Conservation (phyloP, 2,888 invertebrate genomes). For the Drosophila algonquin region DNA sequence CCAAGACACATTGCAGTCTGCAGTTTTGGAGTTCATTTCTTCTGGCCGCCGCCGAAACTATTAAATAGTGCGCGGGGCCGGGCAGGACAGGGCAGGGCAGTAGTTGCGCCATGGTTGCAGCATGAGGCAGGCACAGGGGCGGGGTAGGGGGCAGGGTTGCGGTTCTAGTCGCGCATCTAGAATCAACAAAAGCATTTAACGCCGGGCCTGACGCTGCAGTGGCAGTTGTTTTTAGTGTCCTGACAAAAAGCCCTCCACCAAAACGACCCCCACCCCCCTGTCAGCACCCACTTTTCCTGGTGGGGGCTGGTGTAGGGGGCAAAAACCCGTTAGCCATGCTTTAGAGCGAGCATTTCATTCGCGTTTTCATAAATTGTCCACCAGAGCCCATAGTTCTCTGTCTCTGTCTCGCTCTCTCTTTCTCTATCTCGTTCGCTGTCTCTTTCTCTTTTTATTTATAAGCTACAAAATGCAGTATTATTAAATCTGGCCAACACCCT, state of each 20-base stretch:
- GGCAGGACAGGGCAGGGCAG: background rate
- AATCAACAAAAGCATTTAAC: conserved; percentile 78
- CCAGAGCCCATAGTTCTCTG: conserved; percentile 34
- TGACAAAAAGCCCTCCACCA: conserved; percentile 16
- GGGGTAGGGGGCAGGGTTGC: background rate
- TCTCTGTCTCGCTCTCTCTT: background rate
- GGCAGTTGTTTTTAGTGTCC: conserved; percentile 72
- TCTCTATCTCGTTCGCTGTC: conserved; percentile 7
- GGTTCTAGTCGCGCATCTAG: conserved; percentile 55
- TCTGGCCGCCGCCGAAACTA: conserved; percentile 61
- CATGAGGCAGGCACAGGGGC: background rate
- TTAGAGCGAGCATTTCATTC: conserved; percentile 65
- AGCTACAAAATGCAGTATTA: conserved; percentile 69
- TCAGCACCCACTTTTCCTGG: background rate
- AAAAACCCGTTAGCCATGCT: background rate
- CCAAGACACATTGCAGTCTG: conserved; percentile 73
- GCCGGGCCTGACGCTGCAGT: conserved; percentile 62
- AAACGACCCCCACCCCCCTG: conserved; percentile 3
- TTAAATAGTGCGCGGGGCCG: conserved; percentile 55
- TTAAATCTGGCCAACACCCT: conserved; percentile 55
- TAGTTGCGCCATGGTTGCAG: too few species aligned
- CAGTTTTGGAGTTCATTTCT: conserved; percentile 73
- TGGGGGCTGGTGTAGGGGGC: too few species aligned
- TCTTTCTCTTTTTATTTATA: conserved; percentile 66
- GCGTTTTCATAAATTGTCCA: conserved; percentile 69